These are phyloP conservation scores for Epizoanthus stellaris DNA, from an alignment of 92 coral and sea anemone species.

Conservation along the genomic window DNA sequence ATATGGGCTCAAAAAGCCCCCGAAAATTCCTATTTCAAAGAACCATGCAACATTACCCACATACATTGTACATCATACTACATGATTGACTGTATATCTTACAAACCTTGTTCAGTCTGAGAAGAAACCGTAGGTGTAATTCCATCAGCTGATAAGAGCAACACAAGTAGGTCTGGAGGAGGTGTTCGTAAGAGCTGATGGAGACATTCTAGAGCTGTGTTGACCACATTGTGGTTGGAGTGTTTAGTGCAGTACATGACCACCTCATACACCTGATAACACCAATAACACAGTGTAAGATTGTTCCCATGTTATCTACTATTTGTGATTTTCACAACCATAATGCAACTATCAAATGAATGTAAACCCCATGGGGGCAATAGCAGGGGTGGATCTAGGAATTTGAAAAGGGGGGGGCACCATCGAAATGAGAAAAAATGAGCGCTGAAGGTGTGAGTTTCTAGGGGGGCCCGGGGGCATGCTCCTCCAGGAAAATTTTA, in stretches of 20 bases:
- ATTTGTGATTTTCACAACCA: not conserved
- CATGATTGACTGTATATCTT: not conserved
- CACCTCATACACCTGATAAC: slow-evolving; percentile 81
- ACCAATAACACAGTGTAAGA: not conserved
- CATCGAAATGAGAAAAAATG: no score
- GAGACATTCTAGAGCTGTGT: slow-evolving; percentile 81
- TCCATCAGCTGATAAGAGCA: slow-evolving; percentile 82
- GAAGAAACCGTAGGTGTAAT: slow-evolving; percentile 73
- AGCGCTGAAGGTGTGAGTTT: no score
- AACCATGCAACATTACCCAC: no score
- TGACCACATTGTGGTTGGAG: slow-evolving; percentile 94
- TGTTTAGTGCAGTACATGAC: slow-evolving; percentile 94
- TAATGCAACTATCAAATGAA: not conserved
- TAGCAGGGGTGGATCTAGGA: no score
- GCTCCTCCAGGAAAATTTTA: no score
- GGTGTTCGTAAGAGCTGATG: slow-evolving; percentile 96
- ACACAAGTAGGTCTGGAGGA: slow-evolving; percentile 75
- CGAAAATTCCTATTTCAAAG: no score
- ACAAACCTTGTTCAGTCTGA: slow-evolving; percentile 61
- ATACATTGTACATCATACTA: not conserved
- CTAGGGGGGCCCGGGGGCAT: no score
- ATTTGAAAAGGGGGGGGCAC: no score
- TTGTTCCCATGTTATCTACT: not conserved
- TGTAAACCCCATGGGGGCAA: no score
- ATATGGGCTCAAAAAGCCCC: no score